Evolutionary conservation across 2,888 invertebrate species (phyloP), one percentile per base, ranked within the genome.

Genomic region (Uropetala carovei): DNA sequence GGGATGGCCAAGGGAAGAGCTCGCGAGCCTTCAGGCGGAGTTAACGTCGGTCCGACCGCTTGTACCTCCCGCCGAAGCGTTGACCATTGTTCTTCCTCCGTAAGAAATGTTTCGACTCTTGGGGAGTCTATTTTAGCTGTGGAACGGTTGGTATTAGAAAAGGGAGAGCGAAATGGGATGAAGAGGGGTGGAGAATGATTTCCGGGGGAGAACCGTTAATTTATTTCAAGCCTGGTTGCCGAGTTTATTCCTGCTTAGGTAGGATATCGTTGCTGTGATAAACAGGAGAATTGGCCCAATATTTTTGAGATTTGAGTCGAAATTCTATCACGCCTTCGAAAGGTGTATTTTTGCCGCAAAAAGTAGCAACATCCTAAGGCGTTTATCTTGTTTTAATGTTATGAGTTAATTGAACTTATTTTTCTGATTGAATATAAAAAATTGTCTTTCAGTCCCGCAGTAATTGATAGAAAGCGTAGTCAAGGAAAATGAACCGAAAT

Each of bases 21-120:
- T 75, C 75, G 3, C 27, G 22, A 27, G 75, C 75, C 75, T 27
- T 75, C 11, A 27, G 75, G 75, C 75, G 9, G 11, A 75, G 22
- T 64, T 64, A n/a, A 43, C 7, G 64, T 30, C 10, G 30, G 11
- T 64, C 64, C 5, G 14, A 2, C 56, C 59, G 18, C 60, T 43
- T n/a, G 27, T 60, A 22, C 85, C 16, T 27, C 60, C 86, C 14
- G 14, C 59, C 60, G 14, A 43, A 57, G 89, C n/a, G 68, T 64
- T 68, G 64, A 43, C 89, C 89, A 89, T 89, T 89, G 89, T 89
- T 89, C 89, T 89, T 14, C 22, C 43, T 60, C 59, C 60, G 59
- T 18, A 30, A 59, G 86, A 60, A 86, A 27, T 89, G 56, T 59
- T 30, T 68, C 43, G 30, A 18, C 22, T 60, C 68, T 89, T 60